phyloP scores from a whole-genome alignment of 2,888 invertebrate genomes.

The Drosophila diplacantha region DNA sequence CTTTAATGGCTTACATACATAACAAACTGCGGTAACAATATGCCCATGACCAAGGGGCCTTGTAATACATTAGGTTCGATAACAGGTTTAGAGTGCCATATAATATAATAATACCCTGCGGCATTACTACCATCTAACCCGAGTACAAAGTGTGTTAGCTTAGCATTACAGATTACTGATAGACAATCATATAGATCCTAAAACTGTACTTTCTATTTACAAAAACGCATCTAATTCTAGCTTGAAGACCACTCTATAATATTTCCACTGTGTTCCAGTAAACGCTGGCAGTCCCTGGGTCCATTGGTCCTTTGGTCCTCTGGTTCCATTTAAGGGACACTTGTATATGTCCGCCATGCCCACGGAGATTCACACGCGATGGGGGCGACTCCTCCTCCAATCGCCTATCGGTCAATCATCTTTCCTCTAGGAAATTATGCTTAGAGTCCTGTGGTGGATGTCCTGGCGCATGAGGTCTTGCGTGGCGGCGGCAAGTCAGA shows the following conservation, averaged over 20 bases:
- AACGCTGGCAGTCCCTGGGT: constrained; percentile 13
- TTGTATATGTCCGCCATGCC: constrained; percentile 3
- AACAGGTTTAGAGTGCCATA: constrained; percentile 6
- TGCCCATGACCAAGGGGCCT: constrained; percentile 10
- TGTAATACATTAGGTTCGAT: constrained; percentile 10
- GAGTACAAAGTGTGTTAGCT: neutral
- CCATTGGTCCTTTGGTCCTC: constrained; percentile 23
- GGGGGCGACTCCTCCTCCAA: constrained; percentile 3
- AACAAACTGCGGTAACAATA: constrained; percentile 14
- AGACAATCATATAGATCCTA: constrained; percentile 2
- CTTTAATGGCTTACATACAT: constrained; percentile 45
- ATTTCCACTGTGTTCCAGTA: neutral
- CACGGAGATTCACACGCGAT: constrained; percentile 8
- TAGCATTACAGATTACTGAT: neutral
- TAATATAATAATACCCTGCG: constrained; percentile 8
- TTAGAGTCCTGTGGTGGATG: constrained; percentile 74
- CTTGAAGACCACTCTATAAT: constrained; percentile 7
- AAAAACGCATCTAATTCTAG: constrained; percentile 3
- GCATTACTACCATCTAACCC: neutral
- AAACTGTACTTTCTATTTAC: constrained; percentile 9
- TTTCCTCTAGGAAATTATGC: constrained; percentile 6
- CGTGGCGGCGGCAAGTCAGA: constrained; percentile 75
- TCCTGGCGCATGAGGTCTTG: constrained; percentile 74
- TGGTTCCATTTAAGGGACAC: constrained; percentile 10
- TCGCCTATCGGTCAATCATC: constrained; percentile 18